Evolutionary conservation across 2,888 invertebrate species (phyloP).

Genomic region (Ophion slaviceki): DNA sequence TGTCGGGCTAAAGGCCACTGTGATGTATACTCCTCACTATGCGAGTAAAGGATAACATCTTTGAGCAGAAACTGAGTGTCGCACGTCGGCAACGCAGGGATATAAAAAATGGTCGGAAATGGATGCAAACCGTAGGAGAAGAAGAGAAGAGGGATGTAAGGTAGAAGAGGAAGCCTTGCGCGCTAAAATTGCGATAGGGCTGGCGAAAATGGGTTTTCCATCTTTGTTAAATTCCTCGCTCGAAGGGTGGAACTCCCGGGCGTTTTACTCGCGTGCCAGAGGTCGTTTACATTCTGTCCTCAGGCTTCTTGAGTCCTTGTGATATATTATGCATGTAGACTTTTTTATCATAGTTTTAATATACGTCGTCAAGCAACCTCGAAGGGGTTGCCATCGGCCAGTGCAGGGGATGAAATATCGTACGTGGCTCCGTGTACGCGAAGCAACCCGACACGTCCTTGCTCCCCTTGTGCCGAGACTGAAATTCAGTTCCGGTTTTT

Average conservation of each 20-base stretch:
- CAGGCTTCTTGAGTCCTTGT: slow-evolving; percentile 6
- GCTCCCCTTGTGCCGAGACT: slow-evolving; percentile 1
- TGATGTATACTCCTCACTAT: slow-evolving; percentile 37
- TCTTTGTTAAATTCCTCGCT: slow-evolving; percentile 15
- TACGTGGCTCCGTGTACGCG: not conserved
- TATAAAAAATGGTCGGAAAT: slow-evolving; percentile 3
- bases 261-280: slow-evolving; percentile 44
- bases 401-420: slow-evolving; percentile 26
- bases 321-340: slow-evolving; percentile 1
- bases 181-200: slow-evolving; percentile 22
- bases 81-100: not conserved
- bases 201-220: slow-evolving; percentile 48
- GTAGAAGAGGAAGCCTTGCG: not conserved
- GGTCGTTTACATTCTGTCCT: slow-evolving; percentile 40
- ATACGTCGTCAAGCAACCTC: slow-evolving; percentile 2
- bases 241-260: slow-evolving; percentile 10
- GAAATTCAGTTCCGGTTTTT: slow-evolving; percentile 45
- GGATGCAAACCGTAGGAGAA: not conserved
- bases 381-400: not conserved
- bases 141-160: not conserved
- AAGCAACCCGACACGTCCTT: not conserved
- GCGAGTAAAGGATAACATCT: slow-evolving; percentile 12
- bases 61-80: slow-evolving; percentile 31
- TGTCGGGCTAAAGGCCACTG: slow-evolving; percentile 31
- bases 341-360: slow-evolving; percentile 33